Conservation (phyloP, 2,888 invertebrate genomes). For the Latrodectus hesperus region DNA sequence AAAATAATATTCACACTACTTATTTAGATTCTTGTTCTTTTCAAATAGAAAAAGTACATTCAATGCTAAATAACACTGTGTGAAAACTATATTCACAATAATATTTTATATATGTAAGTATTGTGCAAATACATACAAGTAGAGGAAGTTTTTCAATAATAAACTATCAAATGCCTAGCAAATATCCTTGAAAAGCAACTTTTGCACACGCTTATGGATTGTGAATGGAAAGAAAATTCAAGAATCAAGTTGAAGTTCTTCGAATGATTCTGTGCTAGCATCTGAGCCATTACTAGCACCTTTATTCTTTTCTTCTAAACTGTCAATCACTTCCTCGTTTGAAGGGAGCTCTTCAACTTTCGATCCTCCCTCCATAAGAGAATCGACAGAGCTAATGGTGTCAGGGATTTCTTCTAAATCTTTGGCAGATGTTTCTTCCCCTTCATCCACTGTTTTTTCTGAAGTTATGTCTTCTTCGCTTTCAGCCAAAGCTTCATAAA, state of each 20-base stretch:
- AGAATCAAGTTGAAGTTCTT: constrained; percentile 70
- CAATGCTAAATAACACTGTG: constrained; percentile 12
- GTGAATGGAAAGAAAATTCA: constrained; percentile 45
- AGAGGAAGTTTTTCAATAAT: constrained; percentile 48
- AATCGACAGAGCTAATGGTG: constrained; percentile 59
- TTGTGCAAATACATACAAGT: constrained; percentile 53
- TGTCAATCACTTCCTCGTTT: constrained; percentile 49
- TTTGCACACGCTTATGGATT: constrained; percentile 6
- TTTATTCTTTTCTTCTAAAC: constrained; percentile 59
- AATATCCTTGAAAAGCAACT: constrained; percentile 35
- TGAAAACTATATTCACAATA: constrained; percentile 33
- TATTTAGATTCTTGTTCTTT: not conserved
- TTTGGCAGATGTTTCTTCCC: constrained; percentile 44
- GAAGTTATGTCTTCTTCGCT: constrained; percentile 67
- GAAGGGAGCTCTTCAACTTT: constrained; percentile 52
- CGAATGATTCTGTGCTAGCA: constrained; percentile 71
- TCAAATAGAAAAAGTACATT: not conserved
- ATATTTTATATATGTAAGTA: constrained; percentile 21
- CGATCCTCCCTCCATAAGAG: constrained; percentile 39
- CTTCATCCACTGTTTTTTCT: constrained; percentile 64
- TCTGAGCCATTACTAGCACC: constrained; percentile 64
- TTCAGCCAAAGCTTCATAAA: constrained; percentile 74
- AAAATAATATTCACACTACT: not conserved
- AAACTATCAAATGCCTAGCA: constrained; percentile 40
- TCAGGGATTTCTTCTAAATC: constrained; percentile 60